Conservation (phyloP, 2,113 vertebrate genomes). For the Melozone crissalis region DNA sequence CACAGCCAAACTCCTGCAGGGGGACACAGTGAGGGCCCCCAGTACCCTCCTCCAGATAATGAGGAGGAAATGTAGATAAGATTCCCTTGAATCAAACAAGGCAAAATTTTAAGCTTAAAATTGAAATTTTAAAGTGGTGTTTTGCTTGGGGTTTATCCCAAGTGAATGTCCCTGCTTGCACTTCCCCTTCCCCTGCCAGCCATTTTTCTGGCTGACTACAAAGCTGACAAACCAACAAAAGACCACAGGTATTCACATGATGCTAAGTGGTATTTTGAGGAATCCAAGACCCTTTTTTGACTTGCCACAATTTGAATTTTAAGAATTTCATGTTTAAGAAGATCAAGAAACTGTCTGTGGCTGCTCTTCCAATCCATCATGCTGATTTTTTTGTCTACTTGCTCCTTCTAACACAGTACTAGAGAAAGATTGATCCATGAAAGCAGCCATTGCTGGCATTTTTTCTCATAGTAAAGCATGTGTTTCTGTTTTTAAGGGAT, state of each 20-base stretch:
- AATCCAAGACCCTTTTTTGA: not conserved
- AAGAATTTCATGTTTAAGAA: not conserved
- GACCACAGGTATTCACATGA: conserved; percentile 42
- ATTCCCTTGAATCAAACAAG: not conserved
- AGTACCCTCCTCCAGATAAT: not conserved
- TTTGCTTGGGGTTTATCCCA: not conserved
- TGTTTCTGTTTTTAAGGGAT: not conserved
- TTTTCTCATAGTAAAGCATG: not conserved
- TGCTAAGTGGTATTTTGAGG: not conserved
- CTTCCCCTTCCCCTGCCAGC: conserved; percentile 3
- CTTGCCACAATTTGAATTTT: not conserved
- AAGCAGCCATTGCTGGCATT: not conserved
- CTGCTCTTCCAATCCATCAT: not conserved
- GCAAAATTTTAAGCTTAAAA: not conserved
- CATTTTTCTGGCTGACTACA: not conserved
- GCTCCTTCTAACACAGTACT: not conserved
- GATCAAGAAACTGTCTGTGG: not conserved
- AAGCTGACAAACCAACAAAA: conserved; percentile 26
- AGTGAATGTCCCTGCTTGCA: conserved; percentile 4
- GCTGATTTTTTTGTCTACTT: not conserved
- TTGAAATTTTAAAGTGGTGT: not conserved
- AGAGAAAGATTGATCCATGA: not conserved
- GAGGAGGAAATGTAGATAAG: not conserved
- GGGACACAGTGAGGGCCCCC: accelerated
- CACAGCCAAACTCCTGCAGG: not conserved